Conservation (phyloP, 2,797 vertebrate species). For the Enteromius radiatus region DNA sequence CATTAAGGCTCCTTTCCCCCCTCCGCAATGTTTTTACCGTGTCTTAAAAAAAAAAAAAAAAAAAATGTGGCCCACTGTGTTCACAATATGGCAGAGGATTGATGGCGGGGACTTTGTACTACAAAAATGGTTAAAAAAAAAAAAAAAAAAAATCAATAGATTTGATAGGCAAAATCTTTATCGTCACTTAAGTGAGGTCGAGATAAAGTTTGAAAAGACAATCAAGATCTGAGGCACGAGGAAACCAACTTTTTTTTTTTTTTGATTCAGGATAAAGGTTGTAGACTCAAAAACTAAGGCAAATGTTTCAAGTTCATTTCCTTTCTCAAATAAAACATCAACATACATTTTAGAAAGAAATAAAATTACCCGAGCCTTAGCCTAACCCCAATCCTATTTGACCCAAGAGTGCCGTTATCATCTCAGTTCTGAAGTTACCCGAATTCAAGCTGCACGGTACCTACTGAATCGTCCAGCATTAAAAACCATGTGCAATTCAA, state of each 20-base stretch:
- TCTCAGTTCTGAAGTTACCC: constrained; percentile 36
- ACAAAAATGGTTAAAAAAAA: constrained; percentile 48
- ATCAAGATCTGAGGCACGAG: constrained; percentile 62
- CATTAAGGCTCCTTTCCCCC: constrained; percentile 71
- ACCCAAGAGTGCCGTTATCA: constrained; percentile 23
- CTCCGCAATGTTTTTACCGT: constrained; percentile 48
- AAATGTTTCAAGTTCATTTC: constrained; percentile 65
- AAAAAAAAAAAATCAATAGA: constrained; percentile 45
- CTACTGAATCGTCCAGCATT: constrained; percentile 48
- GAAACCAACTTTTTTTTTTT: constrained; percentile 48
- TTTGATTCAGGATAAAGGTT: constrained; percentile 43
- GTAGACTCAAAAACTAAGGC: constrained; percentile 60
- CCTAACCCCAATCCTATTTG: constrained; percentile 44
- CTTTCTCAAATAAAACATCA: constrained; percentile 54
- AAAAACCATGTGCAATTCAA: constrained; percentile 52
- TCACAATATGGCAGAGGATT: constrained; percentile 36
- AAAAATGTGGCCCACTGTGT: constrained; percentile 27
- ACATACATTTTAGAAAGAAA: constrained; percentile 35
- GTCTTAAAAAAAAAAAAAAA: constrained; percentile 34
- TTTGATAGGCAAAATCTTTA: constrained; percentile 51
- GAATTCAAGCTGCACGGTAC: constrained; percentile 48
- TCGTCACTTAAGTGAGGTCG: constrained; percentile 53
- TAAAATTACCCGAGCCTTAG: constrained; percentile 43
- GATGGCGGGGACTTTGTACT: constrained; percentile 52
- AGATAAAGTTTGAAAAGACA: constrained; percentile 55